These are phyloP conservation scores for Heliconius hortense DNA, from an alignment of 2,888 invertebrate genomes.

Conservation along the genomic window DNA sequence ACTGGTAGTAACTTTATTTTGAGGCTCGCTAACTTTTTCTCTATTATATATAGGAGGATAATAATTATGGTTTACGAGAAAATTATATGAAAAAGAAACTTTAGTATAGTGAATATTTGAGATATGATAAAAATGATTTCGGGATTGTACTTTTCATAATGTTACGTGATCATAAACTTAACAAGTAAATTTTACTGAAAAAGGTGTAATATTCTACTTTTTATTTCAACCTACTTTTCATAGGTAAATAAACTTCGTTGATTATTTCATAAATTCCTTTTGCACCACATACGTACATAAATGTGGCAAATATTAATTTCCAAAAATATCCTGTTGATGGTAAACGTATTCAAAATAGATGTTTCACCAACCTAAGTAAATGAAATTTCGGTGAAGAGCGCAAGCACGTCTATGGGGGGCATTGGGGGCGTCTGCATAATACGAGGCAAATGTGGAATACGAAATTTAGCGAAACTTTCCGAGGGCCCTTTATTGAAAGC, in stretches of 20 bases:
- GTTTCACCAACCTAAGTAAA: slow-evolving; percentile 65
- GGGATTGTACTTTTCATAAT: background rate
- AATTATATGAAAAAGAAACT: background rate
- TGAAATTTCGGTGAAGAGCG: slow-evolving; percentile 52
- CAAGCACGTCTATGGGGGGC: slow-evolving; percentile 44
- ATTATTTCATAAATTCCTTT: slow-evolving; percentile 1
- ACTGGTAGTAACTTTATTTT: slow-evolving; percentile 37
- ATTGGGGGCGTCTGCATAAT: slow-evolving; percentile 46
- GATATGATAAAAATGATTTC: background rate
- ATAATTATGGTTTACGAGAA: background rate
- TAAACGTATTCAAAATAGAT: slow-evolving; percentile 64
- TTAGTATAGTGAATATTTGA: background rate
- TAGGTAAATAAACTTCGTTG: background rate
- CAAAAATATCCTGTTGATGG: slow-evolving; percentile 43
- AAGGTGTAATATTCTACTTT: background rate
- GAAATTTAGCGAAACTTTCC: slow-evolving; percentile 50
- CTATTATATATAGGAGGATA: slow-evolving; percentile 18
- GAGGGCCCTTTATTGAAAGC: slow-evolving; percentile 51
- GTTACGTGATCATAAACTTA: background rate
- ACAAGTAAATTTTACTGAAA: background rate
- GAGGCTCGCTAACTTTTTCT: slow-evolving; percentile 31
- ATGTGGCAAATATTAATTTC: slow-evolving; percentile 53
- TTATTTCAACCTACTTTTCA: background rate
- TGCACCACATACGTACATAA: background rate
- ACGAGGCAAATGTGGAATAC: slow-evolving; percentile 50